Conservation (phyloP, 2,888 invertebrate species). For the Nomada ferruginata region DNA sequence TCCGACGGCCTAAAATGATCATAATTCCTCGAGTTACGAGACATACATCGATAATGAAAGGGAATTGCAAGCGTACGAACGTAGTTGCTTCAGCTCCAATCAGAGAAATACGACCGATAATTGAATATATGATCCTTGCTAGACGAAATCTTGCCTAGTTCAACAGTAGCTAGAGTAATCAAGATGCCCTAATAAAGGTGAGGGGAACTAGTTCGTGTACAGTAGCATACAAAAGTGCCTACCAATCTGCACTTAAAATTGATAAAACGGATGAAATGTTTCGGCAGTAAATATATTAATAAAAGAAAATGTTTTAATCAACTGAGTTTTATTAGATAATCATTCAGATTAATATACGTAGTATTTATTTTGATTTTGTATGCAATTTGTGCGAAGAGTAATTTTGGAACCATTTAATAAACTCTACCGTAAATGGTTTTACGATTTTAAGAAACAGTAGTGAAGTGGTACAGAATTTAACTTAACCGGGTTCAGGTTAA, state of each 20-base stretch:
- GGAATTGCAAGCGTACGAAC: constrained; percentile 23
- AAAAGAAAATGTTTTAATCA: too few relatives aligned
- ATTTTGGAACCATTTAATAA: too few relatives aligned
- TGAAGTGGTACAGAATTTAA: too few relatives aligned
- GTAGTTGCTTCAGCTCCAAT: background rate
- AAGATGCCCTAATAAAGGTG: constrained; percentile 16
- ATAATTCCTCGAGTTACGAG: constrained; percentile 35
- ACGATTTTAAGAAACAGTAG: too few relatives aligned
- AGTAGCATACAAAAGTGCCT: background rate
- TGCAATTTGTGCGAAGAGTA: too few relatives aligned
- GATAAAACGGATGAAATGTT: background rate
- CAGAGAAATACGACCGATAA: constrained; percentile 36
- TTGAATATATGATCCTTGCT: constrained; percentile 42
- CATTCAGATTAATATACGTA: too few relatives aligned
- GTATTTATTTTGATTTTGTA: too few relatives aligned
- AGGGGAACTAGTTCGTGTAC: constrained; percentile 1
- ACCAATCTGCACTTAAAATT: background rate
- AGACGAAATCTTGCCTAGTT: constrained; percentile 23
- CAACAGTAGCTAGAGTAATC: constrained; percentile 3
- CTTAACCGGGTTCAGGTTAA: too few relatives aligned
- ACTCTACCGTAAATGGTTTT: too few relatives aligned
- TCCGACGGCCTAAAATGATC: constrained; percentile 7
- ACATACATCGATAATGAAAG: constrained; percentile 25
- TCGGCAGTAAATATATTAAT: too few relatives aligned
- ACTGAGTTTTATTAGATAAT: too few relatives aligned